Percentiles rank a stretch among this genome's conserved stretches.
These are phyloP conservation scores for Pangasius macronema DNA, from an alignment of 2,797 vertebrate species.

Conservation along the genomic window DNA sequence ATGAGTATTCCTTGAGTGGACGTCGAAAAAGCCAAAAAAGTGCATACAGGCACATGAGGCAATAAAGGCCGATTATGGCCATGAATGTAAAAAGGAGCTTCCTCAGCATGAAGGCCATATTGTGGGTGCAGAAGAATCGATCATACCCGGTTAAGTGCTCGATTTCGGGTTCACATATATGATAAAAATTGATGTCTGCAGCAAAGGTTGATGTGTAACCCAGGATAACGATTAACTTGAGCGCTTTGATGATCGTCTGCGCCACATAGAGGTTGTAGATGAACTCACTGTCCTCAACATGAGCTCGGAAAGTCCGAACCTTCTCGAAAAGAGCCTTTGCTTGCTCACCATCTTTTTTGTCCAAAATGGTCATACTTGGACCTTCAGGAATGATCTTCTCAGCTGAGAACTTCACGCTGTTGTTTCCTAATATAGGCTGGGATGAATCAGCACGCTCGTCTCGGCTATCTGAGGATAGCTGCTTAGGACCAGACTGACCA, in stretches of 20 bases:
- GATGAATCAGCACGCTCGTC: conserved; percentile 84
- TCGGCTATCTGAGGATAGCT: conserved; percentile 86
- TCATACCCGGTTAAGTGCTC: conserved; percentile 89
- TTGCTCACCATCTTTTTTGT: conserved; percentile 97
- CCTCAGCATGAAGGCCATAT: conserved; percentile 95
- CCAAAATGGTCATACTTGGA: conserved; percentile 93
- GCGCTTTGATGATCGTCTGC: conserved; percentile 92
- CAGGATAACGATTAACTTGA: conserved; percentile 94
- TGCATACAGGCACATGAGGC: conserved; percentile 92
- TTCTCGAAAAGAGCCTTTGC: conserved; percentile 98
- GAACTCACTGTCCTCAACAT: conserved; percentile 95
- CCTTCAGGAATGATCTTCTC: conserved; percentile 89
- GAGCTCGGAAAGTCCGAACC: conserved; percentile 92
- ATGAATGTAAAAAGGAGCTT: conserved; percentile 94
- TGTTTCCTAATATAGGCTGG: conserved; percentile 87
- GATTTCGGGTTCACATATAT: conserved; percentile 82
- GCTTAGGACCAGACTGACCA: conserved; percentile 81
- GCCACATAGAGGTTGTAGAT: conserved; percentile 97
- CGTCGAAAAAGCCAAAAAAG: conserved; percentile 96
- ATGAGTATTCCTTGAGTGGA: conserved; percentile 96
- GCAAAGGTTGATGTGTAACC: conserved; percentile 92
- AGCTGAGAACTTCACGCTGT: conserved; percentile 85
- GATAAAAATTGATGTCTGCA: conserved; percentile 84
- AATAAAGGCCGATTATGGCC: conserved; percentile 91
- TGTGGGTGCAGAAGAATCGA: conserved; percentile 91